Percentiles rank a stretch among this genome's conserved stretches.
phyloP scores from a whole-genome alignment of 1,140 invertebrate genomes.

The Parapsyche elsis region DNA sequence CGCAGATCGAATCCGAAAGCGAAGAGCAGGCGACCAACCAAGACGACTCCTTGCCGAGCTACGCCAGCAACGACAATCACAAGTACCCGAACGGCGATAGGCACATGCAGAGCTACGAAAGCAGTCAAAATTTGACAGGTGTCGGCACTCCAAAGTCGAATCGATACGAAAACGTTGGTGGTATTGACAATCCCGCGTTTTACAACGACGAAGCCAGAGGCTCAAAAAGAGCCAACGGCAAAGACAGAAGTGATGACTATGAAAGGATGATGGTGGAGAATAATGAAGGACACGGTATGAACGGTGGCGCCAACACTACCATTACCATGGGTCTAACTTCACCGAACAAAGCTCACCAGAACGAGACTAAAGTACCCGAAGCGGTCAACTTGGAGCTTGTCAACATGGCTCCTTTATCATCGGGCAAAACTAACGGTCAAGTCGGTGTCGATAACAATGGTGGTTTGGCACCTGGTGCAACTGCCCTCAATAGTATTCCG shows the following conservation, averaged over 20 bases:
- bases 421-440: slow-evolving; percentile 59
- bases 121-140: slow-evolving; percentile 49
- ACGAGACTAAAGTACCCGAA: slow-evolving; percentile 63
- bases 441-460: slow-evolving; percentile 55
- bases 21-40: slow-evolving; percentile 24
- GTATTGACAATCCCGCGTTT: slow-evolving; percentile 53
- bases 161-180: slow-evolving; percentile 28
- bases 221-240: background rate
- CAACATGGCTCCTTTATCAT: slow-evolving; percentile 78
- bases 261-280: slow-evolving; percentile 27
- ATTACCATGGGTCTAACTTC: slow-evolving; percentile 49
- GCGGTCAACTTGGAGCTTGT: slow-evolving; percentile 84
- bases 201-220: slow-evolving; percentile 42
- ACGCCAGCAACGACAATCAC: slow-evolving; percentile 43
- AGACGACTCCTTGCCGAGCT: slow-evolving; percentile 49
- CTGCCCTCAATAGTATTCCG: slow-evolving; percentile 60
- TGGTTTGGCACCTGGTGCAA: slow-evolving; percentile 60
- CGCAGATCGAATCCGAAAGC: background rate
- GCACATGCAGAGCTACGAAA: slow-evolving; percentile 54
- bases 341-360: slow-evolving; percentile 44
- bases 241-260: slow-evolving; percentile 40
- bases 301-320: slow-evolving; percentile 48
- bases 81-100: slow-evolving; percentile 38
- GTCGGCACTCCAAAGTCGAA: slow-evolving; percentile 44
- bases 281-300: slow-evolving; percentile 39